These are phyloP conservation scores for Parochlus steinenii DNA, from an alignment of 2,888 invertebrate species.

Conservation along the genomic window DNA sequence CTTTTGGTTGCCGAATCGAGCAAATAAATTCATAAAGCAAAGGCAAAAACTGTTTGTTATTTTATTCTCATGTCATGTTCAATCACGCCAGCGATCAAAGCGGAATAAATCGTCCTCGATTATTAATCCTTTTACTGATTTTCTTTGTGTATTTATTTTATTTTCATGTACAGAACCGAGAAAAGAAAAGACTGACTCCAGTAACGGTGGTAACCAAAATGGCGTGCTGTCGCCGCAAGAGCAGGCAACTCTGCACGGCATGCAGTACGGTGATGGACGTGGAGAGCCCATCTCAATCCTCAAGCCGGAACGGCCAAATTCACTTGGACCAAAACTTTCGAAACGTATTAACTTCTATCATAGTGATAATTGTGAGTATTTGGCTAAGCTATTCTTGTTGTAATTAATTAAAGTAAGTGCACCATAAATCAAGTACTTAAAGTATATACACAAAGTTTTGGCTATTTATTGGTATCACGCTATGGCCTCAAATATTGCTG, in stretches of 20 bases:
- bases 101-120: background rate
- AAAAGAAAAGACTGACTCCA: conserved; percentile 76
- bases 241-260: conserved; percentile 14
- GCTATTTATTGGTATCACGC: too few relatives aligned
- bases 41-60: conserved; percentile 2
- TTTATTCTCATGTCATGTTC: conserved; percentile 2
- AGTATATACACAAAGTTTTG: too few relatives aligned
- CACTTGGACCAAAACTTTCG: conserved; percentile 57
- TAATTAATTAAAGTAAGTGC: background rate
- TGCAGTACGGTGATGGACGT: conserved; percentile 33
- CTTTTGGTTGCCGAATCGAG: too few relatives aligned
- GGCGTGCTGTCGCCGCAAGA: conserved; percentile 39
- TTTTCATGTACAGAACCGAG: conserved; percentile 59
- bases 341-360: conserved; percentile 66
- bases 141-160: conserved; percentile 6
- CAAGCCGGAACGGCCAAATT: conserved; percentile 65
- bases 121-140: background rate
- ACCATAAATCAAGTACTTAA: background rate
- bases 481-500: too few relatives aligned
- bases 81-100: background rate
- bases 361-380: conserved; percentile 50
- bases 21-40: too few relatives aligned
- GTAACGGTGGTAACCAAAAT: conserved; percentile 33
- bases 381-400: background rate
- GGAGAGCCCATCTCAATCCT: conserved; percentile 30